Evolutionary conservation across 2,888 invertebrate genomes (phyloP).

Genomic region (Tuta absoluta): DNA sequence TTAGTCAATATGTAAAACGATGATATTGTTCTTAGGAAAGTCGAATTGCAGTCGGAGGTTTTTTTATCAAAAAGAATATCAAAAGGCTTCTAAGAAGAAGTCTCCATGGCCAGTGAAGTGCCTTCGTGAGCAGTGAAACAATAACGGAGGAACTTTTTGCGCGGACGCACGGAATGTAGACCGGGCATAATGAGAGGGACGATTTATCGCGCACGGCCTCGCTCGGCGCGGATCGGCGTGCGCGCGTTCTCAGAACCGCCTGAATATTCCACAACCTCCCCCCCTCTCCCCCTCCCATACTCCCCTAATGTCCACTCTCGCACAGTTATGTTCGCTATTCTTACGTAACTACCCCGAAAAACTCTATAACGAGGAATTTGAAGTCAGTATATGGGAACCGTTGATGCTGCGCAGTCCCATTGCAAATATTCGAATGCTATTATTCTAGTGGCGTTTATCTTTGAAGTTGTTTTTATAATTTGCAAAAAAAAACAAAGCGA

Average conservation of each 20-base stretch:
- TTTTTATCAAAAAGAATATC: background rate
- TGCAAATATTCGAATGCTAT: constrained; percentile 13
- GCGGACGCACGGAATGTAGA: constrained; percentile 71
- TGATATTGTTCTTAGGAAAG: no score
- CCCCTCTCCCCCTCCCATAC: constrained; percentile 67
- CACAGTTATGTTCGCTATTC: constrained; percentile 77
- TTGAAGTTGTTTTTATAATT: background rate
- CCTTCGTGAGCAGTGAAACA: constrained; percentile 49
- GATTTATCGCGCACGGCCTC: constrained; percentile 67
- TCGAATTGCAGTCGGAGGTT: no score
- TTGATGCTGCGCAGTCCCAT: constrained; percentile 13
- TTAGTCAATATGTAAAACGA: no score
- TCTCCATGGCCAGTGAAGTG: constrained; percentile 38
- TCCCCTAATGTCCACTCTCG: constrained; percentile 52
- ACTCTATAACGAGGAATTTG: constrained; percentile 27
- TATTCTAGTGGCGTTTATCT: background rate
- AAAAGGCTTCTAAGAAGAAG: constrained; percentile 10
- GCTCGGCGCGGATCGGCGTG: constrained; percentile 27
- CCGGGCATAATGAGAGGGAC: constrained; percentile 72
- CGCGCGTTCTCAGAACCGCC: constrained; percentile 66
- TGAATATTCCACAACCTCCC: constrained; percentile 72
- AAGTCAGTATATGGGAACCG: constrained; percentile 17
- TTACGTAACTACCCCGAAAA: constrained; percentile 63
- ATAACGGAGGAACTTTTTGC: constrained; percentile 66
- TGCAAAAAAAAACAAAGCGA: background rate